Percentiles rank a stretch among this genome's conserved stretches.
These are phyloP conservation scores for Lasius fuliginosus DNA, from an alignment of 2,888 invertebrate species.

Conservation along the genomic window DNA sequence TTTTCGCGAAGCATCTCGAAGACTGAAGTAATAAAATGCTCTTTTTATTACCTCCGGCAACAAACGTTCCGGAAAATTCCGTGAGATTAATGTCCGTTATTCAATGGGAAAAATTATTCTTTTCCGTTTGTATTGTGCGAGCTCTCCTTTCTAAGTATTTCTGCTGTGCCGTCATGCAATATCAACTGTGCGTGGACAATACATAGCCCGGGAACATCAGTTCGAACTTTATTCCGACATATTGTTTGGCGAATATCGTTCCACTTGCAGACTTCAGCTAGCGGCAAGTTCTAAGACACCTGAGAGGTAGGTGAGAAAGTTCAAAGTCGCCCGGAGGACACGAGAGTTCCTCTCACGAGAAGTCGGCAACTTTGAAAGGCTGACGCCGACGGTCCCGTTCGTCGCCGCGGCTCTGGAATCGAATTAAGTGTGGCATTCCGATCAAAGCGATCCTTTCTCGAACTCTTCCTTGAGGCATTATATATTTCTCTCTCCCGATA, in stretches of 20 bases:
- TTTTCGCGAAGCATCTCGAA: neutral
- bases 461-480: slow-evolving; percentile 12
- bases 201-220: neutral
- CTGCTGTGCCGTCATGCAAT: neutral
- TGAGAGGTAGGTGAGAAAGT: slow-evolving; percentile 14
- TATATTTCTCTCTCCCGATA: neutral
- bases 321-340: slow-evolving; percentile 21
- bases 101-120: slow-evolving; percentile 21
- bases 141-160: neutral
- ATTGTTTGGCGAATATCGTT: slow-evolving; percentile 22
- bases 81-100: slow-evolving; percentile 25
- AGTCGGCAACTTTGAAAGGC: slow-evolving; percentile 19
- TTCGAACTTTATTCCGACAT: slow-evolving; percentile 18
- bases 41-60: neutral
- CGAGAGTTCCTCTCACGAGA: neutral
- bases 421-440: slow-evolving; percentile 42
- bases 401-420: neutral
- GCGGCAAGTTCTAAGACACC: slow-evolving; percentile 6
- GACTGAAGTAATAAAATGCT: neutral
- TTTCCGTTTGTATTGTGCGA: slow-evolving; percentile 9
- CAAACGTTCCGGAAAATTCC: slow-evolving; percentile 10
- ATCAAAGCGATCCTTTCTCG: slow-evolving; percentile 39
- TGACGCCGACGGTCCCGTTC: neutral
- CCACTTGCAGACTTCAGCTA: slow-evolving; percentile 30
- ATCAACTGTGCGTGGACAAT: slow-evolving; percentile 24